phyloP scores from a whole-genome alignment of 2,888 invertebrate genomes.

The Andrena praecox region DNA sequence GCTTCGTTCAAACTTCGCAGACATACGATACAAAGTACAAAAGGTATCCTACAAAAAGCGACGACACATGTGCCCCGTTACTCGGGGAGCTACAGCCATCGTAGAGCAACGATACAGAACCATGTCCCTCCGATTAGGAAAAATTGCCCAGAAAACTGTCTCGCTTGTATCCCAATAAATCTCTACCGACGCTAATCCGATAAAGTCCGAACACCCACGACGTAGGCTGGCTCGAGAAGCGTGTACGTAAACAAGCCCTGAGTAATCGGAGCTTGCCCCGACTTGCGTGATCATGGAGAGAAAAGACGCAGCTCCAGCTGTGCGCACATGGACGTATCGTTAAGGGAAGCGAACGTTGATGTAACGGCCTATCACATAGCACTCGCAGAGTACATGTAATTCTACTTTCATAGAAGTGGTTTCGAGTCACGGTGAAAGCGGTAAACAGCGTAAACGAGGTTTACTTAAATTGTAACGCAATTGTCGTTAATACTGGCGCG shows the following conservation, averaged over 20 bases:
- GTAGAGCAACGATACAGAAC: too few species aligned
- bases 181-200: too few species aligned
- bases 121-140: too few species aligned
- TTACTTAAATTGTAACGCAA: constrained; percentile 47
- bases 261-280: not conserved
- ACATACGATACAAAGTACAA: too few species aligned
- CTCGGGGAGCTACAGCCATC: too few species aligned
- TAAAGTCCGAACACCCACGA: too few species aligned
- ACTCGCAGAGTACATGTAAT: constrained; percentile 44
- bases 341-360: constrained; percentile 27
- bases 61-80: too few species aligned
- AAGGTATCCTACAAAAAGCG: too few species aligned
- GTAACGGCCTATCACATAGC: constrained; percentile 40
- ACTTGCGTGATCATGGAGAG: constrained; percentile 19
- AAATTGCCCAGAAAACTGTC: too few species aligned
- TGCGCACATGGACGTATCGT: constrained; percentile 8
- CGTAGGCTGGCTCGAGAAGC: too few species aligned
- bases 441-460: constrained; percentile 66
- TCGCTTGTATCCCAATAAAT: too few species aligned
- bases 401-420: constrained; percentile 72
- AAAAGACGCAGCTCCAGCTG: constrained; percentile 6
- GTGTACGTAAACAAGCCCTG: constrained; percentile 24
- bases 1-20: too few species aligned
- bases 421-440: constrained; percentile 82
- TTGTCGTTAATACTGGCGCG: constrained; percentile 34